Evolutionary conservation across 1,140 invertebrate genomes (phyloP).

Genomic region (Thaumetopoea pityocampa): DNA sequence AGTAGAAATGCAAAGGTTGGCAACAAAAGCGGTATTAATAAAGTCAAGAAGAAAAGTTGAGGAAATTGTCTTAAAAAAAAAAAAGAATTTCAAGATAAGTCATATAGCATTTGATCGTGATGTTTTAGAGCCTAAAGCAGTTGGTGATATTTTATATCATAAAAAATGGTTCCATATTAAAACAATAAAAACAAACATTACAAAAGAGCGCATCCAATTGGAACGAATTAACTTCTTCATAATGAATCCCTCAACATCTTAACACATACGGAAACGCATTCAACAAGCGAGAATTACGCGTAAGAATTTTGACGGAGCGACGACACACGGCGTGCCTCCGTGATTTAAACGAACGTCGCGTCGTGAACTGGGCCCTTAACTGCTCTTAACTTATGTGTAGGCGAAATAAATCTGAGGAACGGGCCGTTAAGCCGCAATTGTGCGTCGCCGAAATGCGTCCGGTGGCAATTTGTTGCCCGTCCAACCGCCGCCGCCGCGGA

Average conservation of each 20-base stretch:
- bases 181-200: not conserved
- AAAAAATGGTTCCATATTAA: no score
- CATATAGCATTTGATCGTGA: no score
- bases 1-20: no score
- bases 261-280: conserved; percentile 7
- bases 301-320: conserved; percentile 15
- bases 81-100: no score
- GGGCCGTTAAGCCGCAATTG: conserved; percentile 26
- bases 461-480: conserved; percentile 20
- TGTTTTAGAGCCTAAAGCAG: no score
- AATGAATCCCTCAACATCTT: not conserved
- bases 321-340: conserved; percentile 10
- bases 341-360: conserved; percentile 16
- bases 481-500: conserved; percentile 7
- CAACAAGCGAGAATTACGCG: conserved; percentile 5
- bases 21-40: no score
- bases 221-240: no score
- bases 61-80: no score
- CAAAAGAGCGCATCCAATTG: not conserved
- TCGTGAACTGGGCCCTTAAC: conserved; percentile 14
- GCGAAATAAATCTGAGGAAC: conserved; percentile 29
- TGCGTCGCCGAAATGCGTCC: conserved; percentile 23
- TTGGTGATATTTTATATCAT: no score
- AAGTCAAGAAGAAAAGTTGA: no score
- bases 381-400: conserved; percentile 13